Base-by-base conservation (phyloP, 2,888 invertebrate species). In the Mesorhabditis belari region DNA sequence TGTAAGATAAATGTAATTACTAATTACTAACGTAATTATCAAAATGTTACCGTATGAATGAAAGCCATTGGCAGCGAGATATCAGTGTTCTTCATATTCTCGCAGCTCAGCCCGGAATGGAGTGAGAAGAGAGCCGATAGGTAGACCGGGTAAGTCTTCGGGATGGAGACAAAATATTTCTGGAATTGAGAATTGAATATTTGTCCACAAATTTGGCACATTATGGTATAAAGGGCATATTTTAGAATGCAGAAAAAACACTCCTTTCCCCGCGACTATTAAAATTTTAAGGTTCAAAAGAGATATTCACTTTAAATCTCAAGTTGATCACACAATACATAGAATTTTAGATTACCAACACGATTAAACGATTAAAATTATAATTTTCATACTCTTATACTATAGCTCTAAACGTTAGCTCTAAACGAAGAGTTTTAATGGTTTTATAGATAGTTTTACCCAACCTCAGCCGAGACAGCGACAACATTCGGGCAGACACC, bases 41-140 rank as follows among this genome's bases (percentile, higher is more conserved):
- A 53, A 17, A 64, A 9, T 51, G 54, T 55, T 49, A 74, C 67
- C 9, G 78, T 75, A 54, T 78, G 74, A 0, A 74, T 69, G 62
- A 78, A 77, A 5, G 78, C 77, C 71, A 78, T 70, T n/a, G 78
- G 76, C 25, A 76, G 67, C 1, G 72, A 67, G 55, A 78, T 73
- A 59, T 72, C 73, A 25, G 71, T 75, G 44, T 67, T 69, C 9
- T 60, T 58, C 65, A 77, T 68, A 6, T 63, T 64, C 29, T 76
- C 65, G 62, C 77, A 77, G 19, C 62, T 65, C n/a, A 62, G 60
- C 2, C 77, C 77, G 52, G 63, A 64, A 62, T 77, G 77, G 6
- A 77, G 67, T 55, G 77, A 76, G 56, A 78, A 78, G 21, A 78
- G 63, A 28, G 74, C 78, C 19, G 71, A 62, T 24, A 78, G 57